Conservation (phyloP, 2,113 vertebrate genomes). For the Merops nubicus region DNA sequence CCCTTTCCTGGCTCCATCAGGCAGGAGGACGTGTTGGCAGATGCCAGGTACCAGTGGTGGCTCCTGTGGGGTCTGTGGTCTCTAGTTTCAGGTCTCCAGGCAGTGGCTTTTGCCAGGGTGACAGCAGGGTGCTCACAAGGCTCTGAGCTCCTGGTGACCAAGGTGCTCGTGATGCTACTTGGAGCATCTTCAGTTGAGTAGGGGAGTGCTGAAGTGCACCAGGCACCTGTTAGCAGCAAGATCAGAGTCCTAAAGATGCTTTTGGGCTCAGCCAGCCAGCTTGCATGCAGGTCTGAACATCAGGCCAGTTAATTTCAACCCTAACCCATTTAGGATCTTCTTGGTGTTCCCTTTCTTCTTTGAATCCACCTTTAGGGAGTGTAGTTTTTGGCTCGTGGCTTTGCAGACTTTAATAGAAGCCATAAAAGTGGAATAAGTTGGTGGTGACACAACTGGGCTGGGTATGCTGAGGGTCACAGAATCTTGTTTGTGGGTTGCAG, state of each 20-base stretch:
- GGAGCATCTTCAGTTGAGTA: not conserved
- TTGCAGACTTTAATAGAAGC: not conserved
- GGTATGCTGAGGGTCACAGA: not conserved
- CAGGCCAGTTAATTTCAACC: not conserved
- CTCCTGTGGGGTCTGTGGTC: fast-evolving
- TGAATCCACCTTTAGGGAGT: not conserved
- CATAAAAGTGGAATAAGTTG: not conserved
- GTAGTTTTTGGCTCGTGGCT: not conserved
- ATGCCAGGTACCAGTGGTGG: not conserved
- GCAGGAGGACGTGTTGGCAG: not conserved
- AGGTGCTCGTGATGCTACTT: not conserved
- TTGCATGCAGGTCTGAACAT: not conserved
- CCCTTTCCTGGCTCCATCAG: not conserved
- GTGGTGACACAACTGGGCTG: not conserved
- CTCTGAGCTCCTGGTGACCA: not conserved
- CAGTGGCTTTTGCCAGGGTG: not conserved
- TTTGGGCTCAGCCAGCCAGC: not conserved
- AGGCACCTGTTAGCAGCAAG: not conserved
- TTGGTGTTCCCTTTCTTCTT: not conserved
- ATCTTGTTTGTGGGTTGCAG: not conserved
- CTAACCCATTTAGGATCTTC: not conserved
- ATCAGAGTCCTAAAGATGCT: not conserved
- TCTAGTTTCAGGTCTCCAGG: not conserved
- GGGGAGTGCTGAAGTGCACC: not conserved
- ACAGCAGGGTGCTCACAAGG: not conserved